Evolutionary conservation across 2,113 vertebrate species (phyloP).

Genomic region (Onychorhynchus coronatus): DNA sequence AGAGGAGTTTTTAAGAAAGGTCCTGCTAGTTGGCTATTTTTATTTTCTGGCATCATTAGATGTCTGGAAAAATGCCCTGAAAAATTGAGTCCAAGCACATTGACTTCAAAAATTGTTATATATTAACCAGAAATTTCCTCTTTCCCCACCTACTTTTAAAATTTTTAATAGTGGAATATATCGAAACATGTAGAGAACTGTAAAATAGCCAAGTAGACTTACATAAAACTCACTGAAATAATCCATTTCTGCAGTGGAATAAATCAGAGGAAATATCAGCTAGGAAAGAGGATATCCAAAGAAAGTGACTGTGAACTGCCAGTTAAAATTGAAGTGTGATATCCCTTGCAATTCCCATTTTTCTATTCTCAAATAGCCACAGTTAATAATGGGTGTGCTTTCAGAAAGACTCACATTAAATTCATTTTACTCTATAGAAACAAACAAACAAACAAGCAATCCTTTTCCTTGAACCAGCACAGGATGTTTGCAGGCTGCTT

Average conservation of each 20-base stretch:
- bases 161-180: conserved; percentile 57
- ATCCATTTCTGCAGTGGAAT: not conserved
- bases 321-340: not conserved
- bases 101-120: conserved; percentile 50
- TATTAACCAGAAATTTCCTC: conserved; percentile 61
- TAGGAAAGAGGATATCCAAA: not conserved
- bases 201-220: conserved; percentile 20
- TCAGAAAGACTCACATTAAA: not conserved
- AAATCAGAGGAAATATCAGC: conserved; percentile 32
- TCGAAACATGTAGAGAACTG: conserved; percentile 27
- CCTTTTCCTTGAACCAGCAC: not conserved
- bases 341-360: not conserved
- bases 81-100: conserved; percentile 27
- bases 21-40: conserved; percentile 31
- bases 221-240: conserved; percentile 10
- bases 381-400: not conserved
- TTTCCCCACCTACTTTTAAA: conserved; percentile 62
- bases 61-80: conserved; percentile 53
- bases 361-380: not conserved
- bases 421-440: not conserved
- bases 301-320: not conserved
- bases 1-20: not conserved
- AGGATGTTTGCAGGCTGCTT: not conserved
- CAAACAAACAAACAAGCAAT: not conserved
- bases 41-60: conserved; percentile 46